phyloP scores from a whole-genome alignment of 2,113 vertebrate species.

The Silurus asotus region DNA sequence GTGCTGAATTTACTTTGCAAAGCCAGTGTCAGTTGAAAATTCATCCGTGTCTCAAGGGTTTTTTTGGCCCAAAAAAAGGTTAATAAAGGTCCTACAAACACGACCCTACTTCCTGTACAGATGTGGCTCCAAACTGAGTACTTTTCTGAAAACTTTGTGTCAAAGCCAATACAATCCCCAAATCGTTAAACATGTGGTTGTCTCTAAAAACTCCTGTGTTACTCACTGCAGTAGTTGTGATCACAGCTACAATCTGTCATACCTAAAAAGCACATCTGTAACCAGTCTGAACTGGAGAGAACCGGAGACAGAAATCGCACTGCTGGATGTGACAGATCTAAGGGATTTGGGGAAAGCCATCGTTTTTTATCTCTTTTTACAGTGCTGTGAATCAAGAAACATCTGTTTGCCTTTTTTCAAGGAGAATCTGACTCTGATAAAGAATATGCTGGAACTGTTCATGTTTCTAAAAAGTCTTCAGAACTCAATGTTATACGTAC shows the following conservation, averaged over 20 bases:
- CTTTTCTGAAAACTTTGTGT: constrained; percentile 1
- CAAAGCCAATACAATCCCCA: background rate
- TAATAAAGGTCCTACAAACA: constrained; percentile 13
- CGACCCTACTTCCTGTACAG: constrained; percentile 43
- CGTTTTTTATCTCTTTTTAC: background rate
- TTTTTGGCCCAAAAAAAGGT: background rate
- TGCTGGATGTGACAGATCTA: background rate
- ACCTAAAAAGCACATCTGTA: constrained; percentile 8
- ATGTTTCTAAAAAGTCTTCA: background rate
- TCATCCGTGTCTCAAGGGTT: background rate
- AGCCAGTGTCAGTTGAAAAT: background rate
- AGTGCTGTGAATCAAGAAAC: constrained; percentile 14
- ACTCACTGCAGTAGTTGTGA: background rate
- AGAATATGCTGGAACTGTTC: background rate
- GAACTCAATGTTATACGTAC: background rate
- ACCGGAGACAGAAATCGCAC: background rate
- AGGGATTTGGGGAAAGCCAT: constrained; percentile 5
- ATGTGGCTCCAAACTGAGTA: constrained; percentile 12
- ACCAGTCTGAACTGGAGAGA: background rate
- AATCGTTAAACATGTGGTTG: background rate
- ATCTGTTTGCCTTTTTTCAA: constrained; percentile 13
- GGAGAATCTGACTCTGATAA: background rate
- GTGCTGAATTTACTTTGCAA: too few species aligned
- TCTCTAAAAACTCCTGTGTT: background rate
- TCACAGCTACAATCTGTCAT: background rate